These are phyloP conservation scores for Bettongia penicillata DNA, from an alignment of 2,113 vertebrate genomes.

Conservation along the genomic window DNA sequence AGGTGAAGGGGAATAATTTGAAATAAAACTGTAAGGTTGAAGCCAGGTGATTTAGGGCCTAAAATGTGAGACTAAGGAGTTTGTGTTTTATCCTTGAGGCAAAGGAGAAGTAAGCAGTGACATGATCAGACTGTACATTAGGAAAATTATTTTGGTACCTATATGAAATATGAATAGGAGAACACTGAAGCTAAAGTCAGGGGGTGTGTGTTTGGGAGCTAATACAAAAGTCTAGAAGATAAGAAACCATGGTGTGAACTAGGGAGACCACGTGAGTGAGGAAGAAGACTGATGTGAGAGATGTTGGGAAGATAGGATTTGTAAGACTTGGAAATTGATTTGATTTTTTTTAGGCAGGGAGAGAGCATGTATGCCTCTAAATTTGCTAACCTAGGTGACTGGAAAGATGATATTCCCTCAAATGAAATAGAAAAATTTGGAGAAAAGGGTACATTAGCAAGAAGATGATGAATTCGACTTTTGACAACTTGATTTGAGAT, in stretches of 20 bases:
- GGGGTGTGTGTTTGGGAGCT: neutral
- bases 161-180: neutral
- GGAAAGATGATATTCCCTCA: neutral
- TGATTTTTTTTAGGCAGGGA: neutral
- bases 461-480: neutral
- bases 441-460: neutral
- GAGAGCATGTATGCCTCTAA: neutral
- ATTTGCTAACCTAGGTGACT: neutral
- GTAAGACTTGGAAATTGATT: neutral
- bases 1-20: neutral
- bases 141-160: neutral
- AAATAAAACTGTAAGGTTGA: neutral
- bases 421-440: neutral
- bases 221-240: neutral
- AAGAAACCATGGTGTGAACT: neutral
- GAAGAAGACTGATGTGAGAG: neutral
- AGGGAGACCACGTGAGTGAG: neutral
- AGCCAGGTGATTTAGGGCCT: neutral
- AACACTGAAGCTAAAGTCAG: neutral
- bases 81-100: neutral
- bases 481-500: neutral
- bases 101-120: neutral
- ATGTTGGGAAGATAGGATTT: neutral
- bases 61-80: neutral
- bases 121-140: neutral